Base-by-base conservation (phyloP, 2,888 invertebrate species). In the Diachrysia chrysitis region DNA sequence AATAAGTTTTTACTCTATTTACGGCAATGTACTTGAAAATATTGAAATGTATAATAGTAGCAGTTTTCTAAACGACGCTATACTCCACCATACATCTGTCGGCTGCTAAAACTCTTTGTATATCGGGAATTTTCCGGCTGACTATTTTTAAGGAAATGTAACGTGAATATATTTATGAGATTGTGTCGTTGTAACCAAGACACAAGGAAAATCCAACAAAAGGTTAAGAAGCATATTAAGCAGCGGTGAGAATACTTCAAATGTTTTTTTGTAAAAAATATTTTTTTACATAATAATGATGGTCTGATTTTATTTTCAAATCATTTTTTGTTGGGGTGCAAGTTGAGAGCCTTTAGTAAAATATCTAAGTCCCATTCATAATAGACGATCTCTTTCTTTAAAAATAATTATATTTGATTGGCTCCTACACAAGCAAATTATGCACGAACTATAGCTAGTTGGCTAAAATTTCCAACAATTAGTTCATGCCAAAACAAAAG, bases 161-260 rank as follows among this genome's bases (percentile, higher is more conserved):
- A 42, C 42, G 42, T 42, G 42, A 42, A 42, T 42, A 42, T 42
- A 42, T 42, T 42, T 42, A 42, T 42, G 42, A 42, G 42, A 42
- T 42, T n/a, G 54, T 54, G 54, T 61, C 53, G 54, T 60, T 63
- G 68, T 70, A 72, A 70, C 68, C 42, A 74, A 56, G 42, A 42
- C 42, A 42, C 42, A 42, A n/a, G 42, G n/a, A n/a, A n/a, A 42
- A 42, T 5, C n/a, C 42, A 42, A 42, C 42, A n/a, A 42, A 42
- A 42, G 42, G 42, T 42, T 42, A 42, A 42, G n/a, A 42, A 42
- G n/a, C 42, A 42, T 42, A 42, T 42, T 42, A 42, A 42, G 42
- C 42, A n/a, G 42, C 42, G 42, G n/a, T 42, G 42, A 42, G 42
- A 4, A 42, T n/a, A 42, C 42, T 42, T n/a, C 16, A 42, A 42